Conservation (phyloP, 1,140 invertebrate genomes). For the Panagrolaimus sp. region DNA sequence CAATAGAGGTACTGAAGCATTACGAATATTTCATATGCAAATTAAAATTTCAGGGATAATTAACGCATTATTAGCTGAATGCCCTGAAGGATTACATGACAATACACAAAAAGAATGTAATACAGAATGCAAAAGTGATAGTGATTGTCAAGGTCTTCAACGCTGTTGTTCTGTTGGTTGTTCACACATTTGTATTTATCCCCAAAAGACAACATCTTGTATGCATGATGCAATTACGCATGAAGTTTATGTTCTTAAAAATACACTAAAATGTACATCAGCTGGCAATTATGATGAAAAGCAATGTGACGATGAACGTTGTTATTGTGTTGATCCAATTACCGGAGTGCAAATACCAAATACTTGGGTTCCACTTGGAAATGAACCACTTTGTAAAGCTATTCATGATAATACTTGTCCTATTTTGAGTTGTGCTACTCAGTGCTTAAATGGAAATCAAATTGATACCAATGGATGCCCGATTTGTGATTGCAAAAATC, state of each 20-base stretch:
- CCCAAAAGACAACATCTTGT: conserved; percentile 43
- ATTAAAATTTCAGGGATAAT: conserved; percentile 18
- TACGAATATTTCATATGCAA: neutral
- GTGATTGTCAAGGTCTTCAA: conserved; percentile 43
- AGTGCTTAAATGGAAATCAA: conserved; percentile 39
- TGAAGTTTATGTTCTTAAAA: conserved; percentile 36
- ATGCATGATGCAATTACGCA: conserved; percentile 45
- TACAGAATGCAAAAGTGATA: conserved; percentile 39
- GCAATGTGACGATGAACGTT: conserved; percentile 43
- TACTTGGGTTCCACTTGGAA: conserved; percentile 24
- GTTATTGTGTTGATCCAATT: conserved; percentile 38
- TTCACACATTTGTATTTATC: conserved; percentile 41
- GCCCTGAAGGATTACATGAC: conserved; percentile 24
- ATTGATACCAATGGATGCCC: conserved; percentile 44
- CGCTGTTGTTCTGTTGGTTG: conserved; percentile 45
- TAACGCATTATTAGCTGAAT: conserved; percentile 32
- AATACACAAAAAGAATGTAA: conserved; percentile 4
- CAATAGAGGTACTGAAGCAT: neutral
- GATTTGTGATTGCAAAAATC: conserved; percentile 46
- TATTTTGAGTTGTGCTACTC: conserved; percentile 19
- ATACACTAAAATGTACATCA: conserved; percentile 29
- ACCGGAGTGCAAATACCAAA: conserved; percentile 35
- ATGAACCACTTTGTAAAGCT: conserved; percentile 15
- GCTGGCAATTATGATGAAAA: conserved; percentile 42
- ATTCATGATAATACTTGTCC: conserved; percentile 10